Base-by-base conservation (phyloP, 2,888 invertebrate species). In the Xestia ashworthii region DNA sequence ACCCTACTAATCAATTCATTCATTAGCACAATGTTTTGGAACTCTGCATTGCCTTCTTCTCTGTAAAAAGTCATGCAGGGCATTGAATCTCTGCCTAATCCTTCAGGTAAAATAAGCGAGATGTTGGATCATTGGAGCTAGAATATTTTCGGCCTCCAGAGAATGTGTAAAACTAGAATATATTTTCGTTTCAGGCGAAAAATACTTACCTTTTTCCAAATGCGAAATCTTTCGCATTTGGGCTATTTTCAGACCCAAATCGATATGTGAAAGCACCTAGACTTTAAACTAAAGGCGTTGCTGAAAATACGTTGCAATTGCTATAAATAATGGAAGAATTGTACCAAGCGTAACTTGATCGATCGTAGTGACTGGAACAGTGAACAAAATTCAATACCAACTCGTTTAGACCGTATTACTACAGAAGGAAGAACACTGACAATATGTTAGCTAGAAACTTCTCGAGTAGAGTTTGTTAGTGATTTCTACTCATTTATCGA, bases 271-370 rank as follows among this genome's bases (percentile, higher is more conserved):
- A 60, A 70, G 41, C 60, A 72, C 8, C 32, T 70, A 62, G 53
- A 25, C 19, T 74, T 19, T 25, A 50, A 62, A 71, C 53, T 58
- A n/a, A 76, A 69, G 48, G n/a, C 32, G 55, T 77, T 78, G 66
- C 73, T 74, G 76, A 73, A 77, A 86, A 80, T 74, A 74, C 67
- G 77, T 64, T 76, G 71, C 77, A 81, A 77, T 85, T 74, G 71
- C 74, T 80, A 76, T 86, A 85, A 83, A 86, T 84, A 87, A 82
- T 85, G 67, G 68, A 78, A 69, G 68, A 85, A 68, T 72, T 44
- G 53, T 80, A 76, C 72, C 76, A 78, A 75, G 68, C 65, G 86
- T 64, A 76, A 78, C 82, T 84, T 87, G 88, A 89, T 90, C 78
- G 83, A 88, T 88, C 81, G 66, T 73, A 78, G 68, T 64, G 73